Conservation (phyloP, 2,113 vertebrate species). For the Channa maculata region DNA sequence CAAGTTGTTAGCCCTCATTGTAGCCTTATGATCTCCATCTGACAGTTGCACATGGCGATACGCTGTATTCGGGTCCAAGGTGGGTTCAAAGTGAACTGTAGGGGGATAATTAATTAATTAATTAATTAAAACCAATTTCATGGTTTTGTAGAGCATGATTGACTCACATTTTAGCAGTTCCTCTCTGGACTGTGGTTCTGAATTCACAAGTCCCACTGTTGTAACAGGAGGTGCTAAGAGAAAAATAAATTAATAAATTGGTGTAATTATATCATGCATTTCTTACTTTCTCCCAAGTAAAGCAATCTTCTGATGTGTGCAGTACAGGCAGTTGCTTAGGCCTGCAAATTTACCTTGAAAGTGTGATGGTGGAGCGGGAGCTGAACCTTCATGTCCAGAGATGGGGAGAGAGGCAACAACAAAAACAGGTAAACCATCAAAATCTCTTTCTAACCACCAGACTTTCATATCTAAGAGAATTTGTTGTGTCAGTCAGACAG, state of each 20-base stretch:
- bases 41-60: conserved; percentile 79
- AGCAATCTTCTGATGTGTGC: neutral
- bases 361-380: conserved; percentile 24
- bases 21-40: conserved; percentile 72
- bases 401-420: neutral
- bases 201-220: conserved; percentile 26
- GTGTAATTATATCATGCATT: neutral
- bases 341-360: neutral
- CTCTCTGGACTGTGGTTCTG: conserved; percentile 77
- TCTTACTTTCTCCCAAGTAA: neutral
- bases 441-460: neutral
- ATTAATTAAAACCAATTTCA: no score
- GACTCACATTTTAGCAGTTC: conserved; percentile 84
- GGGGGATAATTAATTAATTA: neutral
- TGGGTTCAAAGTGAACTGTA: conserved; percentile 79
- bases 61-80: conserved; percentile 78
- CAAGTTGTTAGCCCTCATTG: conserved; percentile 70
- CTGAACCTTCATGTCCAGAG: conserved; percentile 54
- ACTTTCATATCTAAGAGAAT: no score
- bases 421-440: neutral
- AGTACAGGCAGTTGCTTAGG: neutral
- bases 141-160: neutral
- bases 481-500: neutral
- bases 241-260: neutral
- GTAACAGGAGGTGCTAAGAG: conserved; percentile 19